Evolutionary conservation across 2,113 vertebrate genomes (phyloP).

Genomic region (Budorcas taxicolor): DNA sequence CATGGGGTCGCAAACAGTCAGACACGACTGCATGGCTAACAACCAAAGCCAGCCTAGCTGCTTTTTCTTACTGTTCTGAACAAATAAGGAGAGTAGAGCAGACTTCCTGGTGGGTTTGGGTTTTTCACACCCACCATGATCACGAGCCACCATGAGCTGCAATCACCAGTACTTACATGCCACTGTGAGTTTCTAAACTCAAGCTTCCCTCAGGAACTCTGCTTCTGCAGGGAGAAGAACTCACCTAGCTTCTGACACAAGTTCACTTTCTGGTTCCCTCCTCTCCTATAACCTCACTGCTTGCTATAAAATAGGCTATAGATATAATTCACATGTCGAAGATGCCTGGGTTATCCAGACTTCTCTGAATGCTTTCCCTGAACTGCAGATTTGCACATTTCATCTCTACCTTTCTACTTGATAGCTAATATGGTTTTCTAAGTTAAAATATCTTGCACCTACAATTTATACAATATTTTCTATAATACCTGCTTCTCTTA

Average conservation of each 20-base stretch:
- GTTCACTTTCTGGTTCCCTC: not conserved
- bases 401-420: not conserved
- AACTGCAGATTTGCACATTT: not conserved
- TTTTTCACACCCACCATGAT: not conserved
- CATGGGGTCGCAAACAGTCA: not conserved
- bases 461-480: not conserved
- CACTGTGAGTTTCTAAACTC: not conserved
- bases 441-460: not conserved
- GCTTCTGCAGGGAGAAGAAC: not conserved
- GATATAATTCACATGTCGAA: not conserved
- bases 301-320: not conserved
- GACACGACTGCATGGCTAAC: not conserved
- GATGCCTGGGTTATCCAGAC: not conserved
- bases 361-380: not conserved
- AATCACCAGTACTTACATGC: not conserved
- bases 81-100: not conserved
- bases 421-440: not conserved
- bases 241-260: not conserved
- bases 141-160: accelerated
- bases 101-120: not conserved
- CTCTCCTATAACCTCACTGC: not conserved
- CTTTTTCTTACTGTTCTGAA: not conserved
- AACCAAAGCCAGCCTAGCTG: not conserved
- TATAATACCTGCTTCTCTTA: not conserved
- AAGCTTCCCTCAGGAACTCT: not conserved